Conservation (phyloP, 2,797 vertebrate genomes). For the Poliocrania exsul region DNA sequence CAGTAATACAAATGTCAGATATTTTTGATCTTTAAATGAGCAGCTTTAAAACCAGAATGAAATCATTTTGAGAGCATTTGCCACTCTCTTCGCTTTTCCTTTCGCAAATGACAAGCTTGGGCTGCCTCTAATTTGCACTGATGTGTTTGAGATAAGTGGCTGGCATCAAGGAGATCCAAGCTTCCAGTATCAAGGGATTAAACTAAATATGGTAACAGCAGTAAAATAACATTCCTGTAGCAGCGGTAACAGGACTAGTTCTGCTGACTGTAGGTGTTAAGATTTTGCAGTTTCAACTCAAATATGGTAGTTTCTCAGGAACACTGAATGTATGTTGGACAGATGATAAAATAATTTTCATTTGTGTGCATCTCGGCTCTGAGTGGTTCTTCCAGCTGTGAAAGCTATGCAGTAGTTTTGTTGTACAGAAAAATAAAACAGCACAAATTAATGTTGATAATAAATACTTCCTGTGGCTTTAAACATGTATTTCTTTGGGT, state of each 20-base stretch:
- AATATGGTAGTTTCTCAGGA: constrained; percentile 36
- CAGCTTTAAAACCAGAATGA: neutral
- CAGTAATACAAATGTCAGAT: neutral
- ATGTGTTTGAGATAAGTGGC: constrained; percentile 34
- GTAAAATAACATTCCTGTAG: constrained; percentile 42
- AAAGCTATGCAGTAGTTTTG: constrained; percentile 58
- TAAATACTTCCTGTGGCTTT: constrained; percentile 55
- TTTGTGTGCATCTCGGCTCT: constrained; percentile 50
- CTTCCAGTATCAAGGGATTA: neutral
- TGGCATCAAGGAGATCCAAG: constrained; percentile 29
- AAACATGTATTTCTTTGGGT: constrained; percentile 38
- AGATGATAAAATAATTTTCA: constrained; percentile 4
- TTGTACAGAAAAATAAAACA: constrained; percentile 43
- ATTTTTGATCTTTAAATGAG: neutral
- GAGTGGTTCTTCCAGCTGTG: constrained; percentile 62
- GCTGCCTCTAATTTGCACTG: constrained; percentile 4
- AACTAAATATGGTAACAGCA: constrained; percentile 14
- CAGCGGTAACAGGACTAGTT: constrained; percentile 12
- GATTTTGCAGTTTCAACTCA: constrained; percentile 38
- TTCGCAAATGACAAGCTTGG: neutral
- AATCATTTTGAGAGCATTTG: neutral
- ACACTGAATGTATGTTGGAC: constrained; percentile 29
- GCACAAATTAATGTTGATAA: constrained; percentile 29
- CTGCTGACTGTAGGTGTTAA: constrained; percentile 48
- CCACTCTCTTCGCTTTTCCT: neutral